Base-by-base conservation (phyloP, 2,888 invertebrate species). In the Papilio elwesi region DNA sequence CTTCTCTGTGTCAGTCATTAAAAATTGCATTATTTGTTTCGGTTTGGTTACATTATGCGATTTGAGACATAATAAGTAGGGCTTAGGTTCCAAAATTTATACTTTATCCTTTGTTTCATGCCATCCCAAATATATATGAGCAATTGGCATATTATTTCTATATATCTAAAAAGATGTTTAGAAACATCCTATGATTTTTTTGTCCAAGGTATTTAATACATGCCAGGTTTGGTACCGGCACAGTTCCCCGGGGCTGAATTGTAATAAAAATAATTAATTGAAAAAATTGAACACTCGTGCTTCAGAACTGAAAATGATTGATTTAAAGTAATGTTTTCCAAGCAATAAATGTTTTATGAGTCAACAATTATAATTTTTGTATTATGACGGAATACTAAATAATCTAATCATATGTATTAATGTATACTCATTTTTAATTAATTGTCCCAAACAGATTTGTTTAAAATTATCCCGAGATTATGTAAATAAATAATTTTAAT, bases 201-300 rank as follows among this genome's bases (percentile, higher is more conserved):
- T 51, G 16, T 53, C 0, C 1, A 26, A 26, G 26, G 26, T 26
- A 10, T 38, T 38, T n/a, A 59, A 59, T 59, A 10, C 38, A 10
- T 43, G 43, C 43, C 43, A 62, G 59, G 10, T 62, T 62, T 62
- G 38, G 59, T 62, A 43, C 10, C 43, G 6, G 43, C 48, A 51
- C 66, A 52, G 49, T 62, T 64, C 63, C 43, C 48, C 47, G 15
- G 53, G 64, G 64, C 53, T 62, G 43, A 62, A 9, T 62, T 43
- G n/a, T 11, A 15, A 62, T 15, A 36, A 57, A 36, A 12, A 38
- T 9, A 1, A 12, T 49, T 5, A 49, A 55, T 55, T 55, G 4
- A n/a, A 57, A 57, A n/a, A n/a, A 38, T 38, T 9, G 8, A 59
- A 26, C 1, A 26, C 26, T 26, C 26, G 26, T 26, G 4, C 26